These are phyloP conservation scores for Eulithis prunata DNA, from an alignment of 2,888 invertebrate species.

Conservation along the genomic window DNA sequence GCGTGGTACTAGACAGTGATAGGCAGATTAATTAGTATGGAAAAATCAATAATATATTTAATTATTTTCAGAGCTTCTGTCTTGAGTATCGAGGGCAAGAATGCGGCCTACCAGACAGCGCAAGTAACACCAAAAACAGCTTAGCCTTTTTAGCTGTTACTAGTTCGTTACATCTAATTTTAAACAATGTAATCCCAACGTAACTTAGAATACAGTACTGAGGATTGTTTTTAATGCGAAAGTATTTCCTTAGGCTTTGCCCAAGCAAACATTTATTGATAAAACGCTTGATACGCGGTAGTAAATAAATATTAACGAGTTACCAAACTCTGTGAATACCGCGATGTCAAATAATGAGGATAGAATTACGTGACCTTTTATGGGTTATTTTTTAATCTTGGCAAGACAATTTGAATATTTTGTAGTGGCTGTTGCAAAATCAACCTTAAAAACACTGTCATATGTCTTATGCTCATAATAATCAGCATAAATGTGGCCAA, in stretches of 20 bases:
- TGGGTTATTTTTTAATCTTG: not conserved
- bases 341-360: slow-evolving; percentile 13
- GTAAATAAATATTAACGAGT: slow-evolving; percentile 18
- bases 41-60: slow-evolving; percentile 1
- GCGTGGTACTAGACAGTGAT: too few relatives aligned
- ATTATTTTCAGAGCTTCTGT: slow-evolving; percentile 75
- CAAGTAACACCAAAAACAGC: slow-evolving; percentile 46
- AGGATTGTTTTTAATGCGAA: slow-evolving; percentile 5
- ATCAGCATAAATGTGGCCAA: not conserved
- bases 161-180: slow-evolving; percentile 48
- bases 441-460: too few relatives aligned
- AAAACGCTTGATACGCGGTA: slow-evolving; percentile 1
- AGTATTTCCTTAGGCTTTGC: slow-evolving; percentile 11
- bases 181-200: slow-evolving; percentile 29
- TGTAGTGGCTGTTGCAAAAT: too few relatives aligned
- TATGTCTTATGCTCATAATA: too few relatives aligned
- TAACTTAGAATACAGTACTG: slow-evolving; percentile 8
- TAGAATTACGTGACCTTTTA: slow-evolving; percentile 3
- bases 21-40: not conserved
- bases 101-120: slow-evolving; percentile 59
- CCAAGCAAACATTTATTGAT: slow-evolving; percentile 23
- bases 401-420: not conserved
- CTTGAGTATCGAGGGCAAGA: slow-evolving; percentile 74
- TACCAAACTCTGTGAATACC: slow-evolving; percentile 11
- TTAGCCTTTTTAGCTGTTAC: slow-evolving; percentile 54